Evolutionary conservation across 2,888 invertebrate genomes (phyloP), one percentile per base, ranked within the genome.

Genomic region (Drosophila mettleri): DNA sequence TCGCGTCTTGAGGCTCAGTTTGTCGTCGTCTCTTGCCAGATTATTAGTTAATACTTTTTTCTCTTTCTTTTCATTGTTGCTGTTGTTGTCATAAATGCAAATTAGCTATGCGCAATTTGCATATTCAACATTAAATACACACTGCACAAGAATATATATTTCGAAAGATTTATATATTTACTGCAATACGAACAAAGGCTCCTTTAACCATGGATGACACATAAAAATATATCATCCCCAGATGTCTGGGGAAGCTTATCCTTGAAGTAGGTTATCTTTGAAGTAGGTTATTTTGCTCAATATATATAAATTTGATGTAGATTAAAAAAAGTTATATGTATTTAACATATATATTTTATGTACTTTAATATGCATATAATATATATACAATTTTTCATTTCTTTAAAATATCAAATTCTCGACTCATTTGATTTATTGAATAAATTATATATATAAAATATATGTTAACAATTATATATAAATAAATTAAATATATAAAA

Each of bases 21-120:
- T 59, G 57, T 48, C 41, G 69, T 69, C 65, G 69, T 55, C 80
- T 51, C 58, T 65, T 31, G 60, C 68, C 69, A 64, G 80, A 84
- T 86, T 85, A 84, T 88, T 88, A 88, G 88, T 88, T 86, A 86
- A 78, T 83, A 78, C 38, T 84, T 78, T 79, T 79, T 66, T 48
- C 33, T 16, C 34, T 49, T 34, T 2, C 18, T 20, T 14, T 16
- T 34, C 24, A 20, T 57, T 75, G 63, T 63, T 66, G 38, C 27
- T 41, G 39, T 41, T 22, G 31, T 64, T 70, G 85, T 68, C 83
- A 73, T 82, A 88, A 87, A 86, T 86, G 86, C 66, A 88, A 86
- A 88, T 86, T 80, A 69, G 87, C 48, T 74, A 88, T 67, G 82
- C 80, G 76, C 82, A 88, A 88, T 86, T 86, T 86, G 89, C 86